Conservation (phyloP, 1,140 invertebrate species). For the Hesperophylax magnus region DNA sequence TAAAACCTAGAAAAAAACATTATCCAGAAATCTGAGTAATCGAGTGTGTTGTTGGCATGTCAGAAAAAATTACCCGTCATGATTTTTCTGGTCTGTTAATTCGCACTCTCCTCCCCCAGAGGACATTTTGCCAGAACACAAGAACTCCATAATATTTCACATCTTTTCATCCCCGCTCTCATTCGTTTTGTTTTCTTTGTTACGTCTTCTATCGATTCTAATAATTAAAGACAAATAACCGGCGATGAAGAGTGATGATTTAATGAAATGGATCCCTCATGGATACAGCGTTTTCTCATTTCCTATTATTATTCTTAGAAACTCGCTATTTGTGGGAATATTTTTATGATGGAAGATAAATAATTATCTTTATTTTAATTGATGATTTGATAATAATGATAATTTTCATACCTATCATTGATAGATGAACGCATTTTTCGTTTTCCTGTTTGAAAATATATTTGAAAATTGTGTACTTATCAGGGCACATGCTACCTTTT, state of each 20-base stretch:
- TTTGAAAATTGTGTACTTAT: too few species aligned
- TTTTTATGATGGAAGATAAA: background rate
- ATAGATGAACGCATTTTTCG: too few species aligned
- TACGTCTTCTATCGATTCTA: slow-evolving; percentile 46
- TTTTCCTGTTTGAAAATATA: too few species aligned
- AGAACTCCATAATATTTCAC: slow-evolving; percentile 49
- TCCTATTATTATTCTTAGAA: too few species aligned
- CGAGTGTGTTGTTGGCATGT: background rate
- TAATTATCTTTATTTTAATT: too few species aligned
- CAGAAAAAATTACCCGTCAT: background rate
- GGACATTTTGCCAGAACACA: slow-evolving; percentile 45
- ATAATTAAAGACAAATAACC: slow-evolving; percentile 58
- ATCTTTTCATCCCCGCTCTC: slow-evolving; percentile 36
- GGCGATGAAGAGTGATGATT: slow-evolving; percentile 44
- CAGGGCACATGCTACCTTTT: too few species aligned
- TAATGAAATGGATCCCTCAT: slow-evolving; percentile 19
- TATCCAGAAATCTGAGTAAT: too few species aligned
- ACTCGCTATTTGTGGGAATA: background rate
- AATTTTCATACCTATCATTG: too few species aligned
- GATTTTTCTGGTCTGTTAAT: slow-evolving; percentile 30
- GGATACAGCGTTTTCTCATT: too few species aligned
- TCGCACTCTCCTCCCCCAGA: slow-evolving; percentile 30
- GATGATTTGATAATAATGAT: background rate
- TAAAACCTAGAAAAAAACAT: too few species aligned
- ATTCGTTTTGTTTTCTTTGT: slow-evolving; percentile 45